phyloP scores from a whole-genome alignment of 2,888 invertebrate species.

The Eupithecia subfuscata region DNA sequence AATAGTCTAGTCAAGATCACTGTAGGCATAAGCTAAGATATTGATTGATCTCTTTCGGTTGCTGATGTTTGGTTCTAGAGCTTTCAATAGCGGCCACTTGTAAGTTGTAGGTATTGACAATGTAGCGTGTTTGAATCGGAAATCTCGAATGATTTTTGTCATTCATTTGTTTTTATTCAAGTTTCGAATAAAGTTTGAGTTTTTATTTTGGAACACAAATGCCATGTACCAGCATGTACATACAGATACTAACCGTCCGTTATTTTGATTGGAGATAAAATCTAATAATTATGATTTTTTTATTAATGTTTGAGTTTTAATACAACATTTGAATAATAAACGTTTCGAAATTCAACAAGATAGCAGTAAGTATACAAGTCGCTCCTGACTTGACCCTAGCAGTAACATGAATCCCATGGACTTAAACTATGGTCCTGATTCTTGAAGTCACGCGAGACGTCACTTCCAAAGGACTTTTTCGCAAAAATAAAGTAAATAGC shows the following conservation, averaged over 20 bases:
- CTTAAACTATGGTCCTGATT: conserved; percentile 18
- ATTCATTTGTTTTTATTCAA: neutral
- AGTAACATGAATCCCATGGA: neutral
- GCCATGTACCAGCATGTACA: neutral
- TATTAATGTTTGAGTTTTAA: no score
- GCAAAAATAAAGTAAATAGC: conserved; percentile 58
- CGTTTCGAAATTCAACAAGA: neutral
- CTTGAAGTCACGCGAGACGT: conserved; percentile 57
- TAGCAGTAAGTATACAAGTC: neutral
- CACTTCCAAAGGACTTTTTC: conserved; percentile 45
- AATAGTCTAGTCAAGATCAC: no score
- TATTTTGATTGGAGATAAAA: no score
- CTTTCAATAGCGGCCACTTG: no score
- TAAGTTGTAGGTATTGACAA: no score
- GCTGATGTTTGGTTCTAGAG: no score
- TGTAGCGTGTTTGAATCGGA: no score
- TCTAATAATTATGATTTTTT: no score
- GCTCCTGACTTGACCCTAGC: neutral
- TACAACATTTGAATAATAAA: neutral
- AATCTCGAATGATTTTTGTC: neutral
- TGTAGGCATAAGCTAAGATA: no score
- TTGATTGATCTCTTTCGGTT: no score
- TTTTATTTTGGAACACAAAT: neutral
- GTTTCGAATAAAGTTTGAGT: no score
- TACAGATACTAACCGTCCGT: no score